phyloP scores from a whole-genome alignment of 1,140 invertebrate genomes.

The Philotrypesis tridentata region DNA sequence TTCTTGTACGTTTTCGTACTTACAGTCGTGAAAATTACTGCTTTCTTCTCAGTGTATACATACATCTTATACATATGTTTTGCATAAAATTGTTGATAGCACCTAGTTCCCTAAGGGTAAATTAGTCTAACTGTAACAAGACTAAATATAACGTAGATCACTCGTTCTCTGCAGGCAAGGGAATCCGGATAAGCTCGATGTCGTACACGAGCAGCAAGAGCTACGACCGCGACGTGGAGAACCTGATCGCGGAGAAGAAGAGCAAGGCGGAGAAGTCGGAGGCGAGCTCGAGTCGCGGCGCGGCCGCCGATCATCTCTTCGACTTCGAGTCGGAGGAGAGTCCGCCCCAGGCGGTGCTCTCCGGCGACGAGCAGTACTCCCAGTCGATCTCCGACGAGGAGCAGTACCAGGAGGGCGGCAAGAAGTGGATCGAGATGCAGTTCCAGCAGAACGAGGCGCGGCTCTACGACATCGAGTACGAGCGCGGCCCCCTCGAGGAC shows the following conservation, averaged over 20 bases:
- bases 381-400: constrained; percentile 72
- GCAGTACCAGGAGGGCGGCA: constrained; percentile 76
- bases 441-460: constrained; percentile 81
- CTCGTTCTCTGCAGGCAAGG: constrained; percentile 77
- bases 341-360: constrained; percentile 76
- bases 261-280: constrained; percentile 57
- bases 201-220: constrained; percentile 73
- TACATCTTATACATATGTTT: too few relatives aligned
- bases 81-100: too few relatives aligned
- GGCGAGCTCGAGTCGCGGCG: constrained; percentile 7
- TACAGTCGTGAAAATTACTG: too few relatives aligned
- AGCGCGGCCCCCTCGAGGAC: constrained; percentile 87
- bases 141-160: too few relatives aligned
- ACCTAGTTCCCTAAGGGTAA: too few relatives aligned
- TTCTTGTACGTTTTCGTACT: too few relatives aligned
- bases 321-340: constrained; percentile 86
- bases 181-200: constrained; percentile 77
- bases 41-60: too few relatives aligned
- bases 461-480: constrained; percentile 81
- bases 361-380: constrained; percentile 70
- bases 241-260: constrained; percentile 73
- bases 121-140: too few relatives aligned
- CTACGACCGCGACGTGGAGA: constrained; percentile 84
- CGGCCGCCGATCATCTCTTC: constrained; percentile 76
- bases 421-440: constrained; percentile 92